phyloP scores from a whole-genome alignment of 2,888 invertebrate species.

The Torymus tubicola region DNA sequence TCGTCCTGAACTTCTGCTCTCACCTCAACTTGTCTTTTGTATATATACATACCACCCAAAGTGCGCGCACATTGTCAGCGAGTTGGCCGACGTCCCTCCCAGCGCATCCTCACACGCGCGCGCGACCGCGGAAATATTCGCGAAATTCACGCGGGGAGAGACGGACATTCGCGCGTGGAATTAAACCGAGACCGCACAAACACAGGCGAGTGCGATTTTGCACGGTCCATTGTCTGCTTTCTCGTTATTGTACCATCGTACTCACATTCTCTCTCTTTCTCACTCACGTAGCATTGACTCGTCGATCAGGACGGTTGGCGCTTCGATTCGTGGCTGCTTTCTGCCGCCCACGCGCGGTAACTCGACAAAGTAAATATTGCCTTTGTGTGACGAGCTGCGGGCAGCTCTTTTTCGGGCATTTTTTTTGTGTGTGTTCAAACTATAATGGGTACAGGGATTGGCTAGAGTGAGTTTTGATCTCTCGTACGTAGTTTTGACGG shows the following conservation, averaged over 20 bases:
- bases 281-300: constrained; percentile 20
- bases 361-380: constrained; percentile 41
- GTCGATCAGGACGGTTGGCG: background rate
- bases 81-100: background rate
- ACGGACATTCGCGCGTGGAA: constrained; percentile 19
- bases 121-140: constrained; percentile 20
- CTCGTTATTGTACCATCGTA: constrained; percentile 35
- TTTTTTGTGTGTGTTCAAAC: background rate
- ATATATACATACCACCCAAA: too few species aligned
- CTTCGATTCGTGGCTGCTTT: constrained; percentile 43
- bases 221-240: constrained; percentile 37
- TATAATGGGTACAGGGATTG: too few species aligned
- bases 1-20: too few species aligned
- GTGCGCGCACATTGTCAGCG: background rate
- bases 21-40: too few species aligned
- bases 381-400: constrained; percentile 7
- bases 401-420: constrained; percentile 3
- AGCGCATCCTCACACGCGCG: too few species aligned
- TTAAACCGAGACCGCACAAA: constrained; percentile 39
- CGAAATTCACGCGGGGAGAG: constrained; percentile 14
- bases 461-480: too few species aligned
- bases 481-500: too few species aligned
- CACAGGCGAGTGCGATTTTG: constrained; percentile 25
- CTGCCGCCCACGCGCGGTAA: background rate
- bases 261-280: too few species aligned